Percentiles rank a stretch among this genome's conserved stretches.
phyloP scores from a whole-genome alignment of 2,888 invertebrate species.

The Tridacna gigas region DNA sequence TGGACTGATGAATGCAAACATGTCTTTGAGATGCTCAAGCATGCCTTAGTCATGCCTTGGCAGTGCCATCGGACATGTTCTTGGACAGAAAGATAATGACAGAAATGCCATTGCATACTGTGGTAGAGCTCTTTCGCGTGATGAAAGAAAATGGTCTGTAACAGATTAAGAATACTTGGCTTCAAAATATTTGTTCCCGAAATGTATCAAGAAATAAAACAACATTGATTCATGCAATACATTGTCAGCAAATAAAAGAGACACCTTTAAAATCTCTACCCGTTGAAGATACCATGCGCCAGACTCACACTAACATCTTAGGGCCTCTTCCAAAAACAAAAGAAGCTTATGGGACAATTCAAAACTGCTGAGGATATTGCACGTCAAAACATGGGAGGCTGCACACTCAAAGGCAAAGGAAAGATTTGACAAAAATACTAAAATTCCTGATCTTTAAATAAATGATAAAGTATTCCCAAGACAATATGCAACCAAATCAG shows the following conservation, averaged over 20 bases:
- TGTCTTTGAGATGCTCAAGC: slow-evolving; percentile 79
- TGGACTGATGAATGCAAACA: slow-evolving; percentile 76
- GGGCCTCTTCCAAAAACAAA: slow-evolving; percentile 35
- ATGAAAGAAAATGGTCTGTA: slow-evolving; percentile 57
- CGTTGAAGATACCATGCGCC: slow-evolving; percentile 32
- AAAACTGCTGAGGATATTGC: slow-evolving; percentile 29
- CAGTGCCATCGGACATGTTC: slow-evolving; percentile 58
- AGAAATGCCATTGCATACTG: slow-evolving; percentile 61
- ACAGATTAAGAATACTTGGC: slow-evolving; percentile 55
- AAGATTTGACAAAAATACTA: slow-evolving; percentile 34
- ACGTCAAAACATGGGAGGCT: slow-evolving; percentile 24
- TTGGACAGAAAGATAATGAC: slow-evolving; percentile 58
- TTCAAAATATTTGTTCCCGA: slow-evolving; percentile 30
- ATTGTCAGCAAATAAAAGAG: slow-evolving; percentile 31
- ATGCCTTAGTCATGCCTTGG: slow-evolving; percentile 56
- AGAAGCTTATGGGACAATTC: slow-evolving; percentile 25
- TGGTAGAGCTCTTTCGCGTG: slow-evolving; percentile 47
- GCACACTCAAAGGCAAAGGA: slow-evolving; percentile 30
- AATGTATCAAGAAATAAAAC: slow-evolving; percentile 28
- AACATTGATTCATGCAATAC: slow-evolving; percentile 39
- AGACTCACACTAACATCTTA: slow-evolving; percentile 51
- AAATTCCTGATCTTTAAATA: slow-evolving; percentile 34
- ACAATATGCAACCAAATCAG: neutral
- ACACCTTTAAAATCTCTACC: slow-evolving; percentile 46
- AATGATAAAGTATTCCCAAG: slow-evolving; percentile 38